A percentile compares a stretch with the other conserved stretches of the same genome.
Conservation (phyloP, 2,113 vertebrate species). For the Dipodomys ordii region DNA sequence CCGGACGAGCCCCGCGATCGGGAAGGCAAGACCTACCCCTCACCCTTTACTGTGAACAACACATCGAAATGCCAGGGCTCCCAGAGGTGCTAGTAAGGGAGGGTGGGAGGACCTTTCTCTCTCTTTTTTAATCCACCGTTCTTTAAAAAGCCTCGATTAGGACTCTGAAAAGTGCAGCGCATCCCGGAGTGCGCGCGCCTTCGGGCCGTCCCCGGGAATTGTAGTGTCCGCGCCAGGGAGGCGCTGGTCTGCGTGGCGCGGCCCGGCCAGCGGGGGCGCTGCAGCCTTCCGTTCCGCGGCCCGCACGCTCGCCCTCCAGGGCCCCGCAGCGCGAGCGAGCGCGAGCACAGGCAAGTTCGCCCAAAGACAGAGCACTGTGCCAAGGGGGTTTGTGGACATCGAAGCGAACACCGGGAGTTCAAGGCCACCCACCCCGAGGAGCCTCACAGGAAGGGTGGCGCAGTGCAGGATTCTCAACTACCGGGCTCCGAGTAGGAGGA, state of each 20-base stretch:
- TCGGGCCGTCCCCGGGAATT: conserved; percentile 4
- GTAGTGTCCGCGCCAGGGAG: too few relatives aligned
- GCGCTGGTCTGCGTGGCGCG: not conserved
- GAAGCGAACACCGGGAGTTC: not conserved
- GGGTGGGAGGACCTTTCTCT: too few relatives aligned
- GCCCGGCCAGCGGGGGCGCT: conserved; percentile 70
- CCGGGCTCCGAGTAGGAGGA: not conserved
- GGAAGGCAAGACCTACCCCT: not conserved
- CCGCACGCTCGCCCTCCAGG: not conserved
- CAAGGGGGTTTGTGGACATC: not conserved
- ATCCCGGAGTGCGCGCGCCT: not conserved
- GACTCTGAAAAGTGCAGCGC: not conserved
- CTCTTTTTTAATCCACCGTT: not conserved
- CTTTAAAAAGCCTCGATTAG: not conserved
- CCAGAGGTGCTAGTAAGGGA: not conserved
- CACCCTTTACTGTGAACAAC: not conserved
- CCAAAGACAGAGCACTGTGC: not conserved
- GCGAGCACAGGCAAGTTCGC: not conserved
- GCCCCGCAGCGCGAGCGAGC: not conserved
- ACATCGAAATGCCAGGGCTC: not conserved
- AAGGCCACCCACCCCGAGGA: not conserved
- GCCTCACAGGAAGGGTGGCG: not conserved
- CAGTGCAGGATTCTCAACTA: not conserved
- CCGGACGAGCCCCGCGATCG: fast-evolving
- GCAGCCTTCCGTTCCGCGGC: conserved; percentile 57